A percentile compares a stretch with the other conserved stretches of the same genome.
Conservation (phyloP, 2,797 vertebrate genomes). For the Chiloscyllium punctatum region DNA sequence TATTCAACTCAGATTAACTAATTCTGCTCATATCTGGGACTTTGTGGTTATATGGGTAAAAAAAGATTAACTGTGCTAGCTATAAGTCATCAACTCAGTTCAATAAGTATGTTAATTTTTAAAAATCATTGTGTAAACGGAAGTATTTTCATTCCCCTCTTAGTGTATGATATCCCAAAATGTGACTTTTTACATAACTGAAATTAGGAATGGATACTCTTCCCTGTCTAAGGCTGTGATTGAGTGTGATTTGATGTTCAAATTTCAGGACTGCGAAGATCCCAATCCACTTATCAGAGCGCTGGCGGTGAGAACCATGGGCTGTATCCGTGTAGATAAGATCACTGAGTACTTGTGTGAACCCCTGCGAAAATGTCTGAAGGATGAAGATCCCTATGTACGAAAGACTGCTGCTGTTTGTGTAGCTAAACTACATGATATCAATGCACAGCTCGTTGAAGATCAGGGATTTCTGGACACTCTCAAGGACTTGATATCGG, state of each 20-base stretch:
- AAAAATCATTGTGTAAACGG: neutral
- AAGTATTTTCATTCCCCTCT: neutral
- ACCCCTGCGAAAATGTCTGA: slow-evolving; percentile 66
- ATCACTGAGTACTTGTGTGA: slow-evolving; percentile 69
- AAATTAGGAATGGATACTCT: neutral
- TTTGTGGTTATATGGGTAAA: neutral
- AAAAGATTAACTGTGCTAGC: neutral
- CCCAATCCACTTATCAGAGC: slow-evolving; percentile 68
- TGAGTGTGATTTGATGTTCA: neutral
- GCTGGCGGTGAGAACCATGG: slow-evolving; percentile 67
- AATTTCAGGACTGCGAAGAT: slow-evolving; percentile 64
- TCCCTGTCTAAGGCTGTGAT: neutral
- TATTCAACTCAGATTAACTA: neutral
- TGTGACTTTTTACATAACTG: neutral
- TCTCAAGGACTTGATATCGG: slow-evolving; percentile 88
- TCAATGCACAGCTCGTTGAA: slow-evolving; percentile 84
- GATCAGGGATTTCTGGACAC: slow-evolving; percentile 72
- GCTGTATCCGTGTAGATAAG: slow-evolving; percentile 69
- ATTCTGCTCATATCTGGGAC: neutral
- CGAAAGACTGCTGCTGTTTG: slow-evolving; percentile 66
- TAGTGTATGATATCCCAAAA: neutral
- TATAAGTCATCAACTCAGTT: neutral
- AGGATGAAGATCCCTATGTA: slow-evolving; percentile 69
- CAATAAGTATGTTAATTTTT: neutral
- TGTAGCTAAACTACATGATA: slow-evolving; percentile 68